Conservation (phyloP, 2,797 vertebrate genomes). For the Leptodactylus fallax region DNA sequence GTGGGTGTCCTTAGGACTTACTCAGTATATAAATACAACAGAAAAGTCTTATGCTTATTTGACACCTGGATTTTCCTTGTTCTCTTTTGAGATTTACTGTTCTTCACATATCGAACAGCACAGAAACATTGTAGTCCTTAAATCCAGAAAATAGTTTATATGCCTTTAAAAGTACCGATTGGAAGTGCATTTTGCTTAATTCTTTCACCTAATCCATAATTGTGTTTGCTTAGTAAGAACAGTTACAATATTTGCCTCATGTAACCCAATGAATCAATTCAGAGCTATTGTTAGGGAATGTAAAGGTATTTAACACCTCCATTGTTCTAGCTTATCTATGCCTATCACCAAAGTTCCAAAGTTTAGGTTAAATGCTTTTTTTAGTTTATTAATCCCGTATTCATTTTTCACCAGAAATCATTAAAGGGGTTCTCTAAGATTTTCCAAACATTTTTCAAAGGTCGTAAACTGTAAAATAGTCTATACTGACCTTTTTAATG, state of each 20-base stretch:
- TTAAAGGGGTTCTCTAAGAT: no score
- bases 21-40: background rate
- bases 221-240: background rate
- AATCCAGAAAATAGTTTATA: no score
- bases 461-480: no score
- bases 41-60: background rate
- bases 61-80: background rate
- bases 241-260: background rate
- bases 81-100: background rate
- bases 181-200: background rate
- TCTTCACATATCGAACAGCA: background rate
- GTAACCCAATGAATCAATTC: conserved; percentile 22
- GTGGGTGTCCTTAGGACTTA: background rate
- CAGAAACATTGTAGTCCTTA: background rate
- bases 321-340: conserved; percentile 39
- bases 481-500: no score
- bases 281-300: background rate
- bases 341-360: background rate
- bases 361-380: background rate
- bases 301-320: background rate
- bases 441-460: no score
- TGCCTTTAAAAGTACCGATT: no score
- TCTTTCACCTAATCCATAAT: conserved; percentile 20
- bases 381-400: background rate
- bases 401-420: background rate